Base-by-base conservation (phyloP, 2,113 vertebrate species). In the Oreochromis aureus region DNA sequence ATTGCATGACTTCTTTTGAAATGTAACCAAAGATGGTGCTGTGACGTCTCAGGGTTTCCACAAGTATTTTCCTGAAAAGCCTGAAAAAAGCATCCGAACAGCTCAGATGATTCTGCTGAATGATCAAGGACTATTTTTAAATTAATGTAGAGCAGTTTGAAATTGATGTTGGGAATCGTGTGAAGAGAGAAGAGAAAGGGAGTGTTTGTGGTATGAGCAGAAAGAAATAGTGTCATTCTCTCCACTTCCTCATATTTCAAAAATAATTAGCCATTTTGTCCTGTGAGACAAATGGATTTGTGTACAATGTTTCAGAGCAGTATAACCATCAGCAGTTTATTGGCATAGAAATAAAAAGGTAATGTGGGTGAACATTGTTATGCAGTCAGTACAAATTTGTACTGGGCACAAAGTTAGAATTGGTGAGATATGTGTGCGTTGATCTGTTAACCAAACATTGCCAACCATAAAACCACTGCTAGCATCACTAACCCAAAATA, bases 191-290 rank as follows among this genome's bases (percentile, higher is more conserved):
- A 58, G 24, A 58, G 24, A 58, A 58, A 1, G 24, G 12, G 55
- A 58, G 24, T 58, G 55, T 58, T 27, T 58, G 2, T 58, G 27
- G 15, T 32, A 61, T 0, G 27, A 32, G 15, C 58, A 61, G 58
- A 8, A 9, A 19, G 9, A 54, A 54, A 59, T 18, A 32, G 58
- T 61, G 27, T 34, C 27, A 34, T 61, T 61, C 27, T 0, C 58
- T 61, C 30, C 58, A 32, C 15, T 61, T 34, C 0, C 0, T 61
- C 58, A 61, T 61, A 32, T 61, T 32, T 61, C 30, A 34, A 0
- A 27, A 27, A 3, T 27, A 27, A 27, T 27, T 6, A 48, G 44
- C 15, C 12, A 46, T 5, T 48, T 48, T 6, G 12, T 48, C 46
- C 46, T 15, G 5, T 48, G 46, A 15, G 46, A 48, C 12, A 34